A percentile compares a stretch with the other conserved stretches of the same genome.
Evolutionary conservation across 2,113 vertebrate species (phyloP).

Genomic region (Microcebus tavaratra): DNA sequence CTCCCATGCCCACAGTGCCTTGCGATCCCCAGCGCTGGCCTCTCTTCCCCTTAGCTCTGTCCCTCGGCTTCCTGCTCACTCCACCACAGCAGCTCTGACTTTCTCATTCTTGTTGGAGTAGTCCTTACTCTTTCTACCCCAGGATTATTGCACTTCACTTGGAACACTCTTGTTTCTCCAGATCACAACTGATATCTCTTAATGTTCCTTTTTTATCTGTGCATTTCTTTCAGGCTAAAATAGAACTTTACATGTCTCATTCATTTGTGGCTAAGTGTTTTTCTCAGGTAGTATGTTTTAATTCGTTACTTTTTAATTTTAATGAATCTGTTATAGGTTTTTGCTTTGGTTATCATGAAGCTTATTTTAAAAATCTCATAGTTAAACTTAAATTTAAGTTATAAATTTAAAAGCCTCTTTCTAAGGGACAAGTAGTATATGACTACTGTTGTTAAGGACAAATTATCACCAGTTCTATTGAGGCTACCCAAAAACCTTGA

Average conservation of each 20-base stretch:
- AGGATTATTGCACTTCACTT: too few relatives aligned
- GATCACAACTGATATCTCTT: neutral
- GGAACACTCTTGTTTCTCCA: neutral
- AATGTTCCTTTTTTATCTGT: neutral
- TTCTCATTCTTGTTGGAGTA: neutral
- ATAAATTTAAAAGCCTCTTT: neutral
- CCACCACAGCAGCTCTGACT: neutral
- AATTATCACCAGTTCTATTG: neutral
- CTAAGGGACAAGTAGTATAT: neutral
- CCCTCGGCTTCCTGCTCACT: rapidly evolving
- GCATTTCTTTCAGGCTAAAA: neutral
- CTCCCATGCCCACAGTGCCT: rapidly evolving
- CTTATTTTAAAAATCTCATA: neutral
- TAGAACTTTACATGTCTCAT: conserved; percentile 10
- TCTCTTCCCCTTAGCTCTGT: too few relatives aligned
- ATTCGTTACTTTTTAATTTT: neutral
- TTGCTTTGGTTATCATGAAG: neutral
- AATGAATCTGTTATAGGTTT: neutral
- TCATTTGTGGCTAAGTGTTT: neutral
- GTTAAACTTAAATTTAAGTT: too few relatives aligned
- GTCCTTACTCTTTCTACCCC: too few relatives aligned
- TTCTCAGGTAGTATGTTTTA: neutral
- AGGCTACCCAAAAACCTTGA: neutral
- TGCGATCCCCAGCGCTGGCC: neutral
- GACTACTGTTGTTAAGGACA: neutral